These are phyloP conservation scores for Betta splendens DNA, from an alignment of 2,797 vertebrate genomes.

Conservation along the genomic window DNA sequence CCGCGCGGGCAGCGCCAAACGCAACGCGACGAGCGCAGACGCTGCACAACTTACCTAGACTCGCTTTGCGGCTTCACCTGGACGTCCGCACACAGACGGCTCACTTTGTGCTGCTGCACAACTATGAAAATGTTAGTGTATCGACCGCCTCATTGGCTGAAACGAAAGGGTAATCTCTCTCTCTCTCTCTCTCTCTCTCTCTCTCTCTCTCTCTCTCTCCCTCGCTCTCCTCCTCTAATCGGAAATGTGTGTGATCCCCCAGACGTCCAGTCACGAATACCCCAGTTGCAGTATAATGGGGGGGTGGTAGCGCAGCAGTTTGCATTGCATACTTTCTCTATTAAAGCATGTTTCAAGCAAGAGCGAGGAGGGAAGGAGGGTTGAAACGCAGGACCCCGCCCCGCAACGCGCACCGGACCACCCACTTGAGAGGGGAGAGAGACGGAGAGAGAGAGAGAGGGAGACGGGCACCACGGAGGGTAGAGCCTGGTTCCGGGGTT, in stretches of 20 bases:
- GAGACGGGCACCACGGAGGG: conserved; percentile 60
- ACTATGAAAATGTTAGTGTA: conserved; percentile 68
- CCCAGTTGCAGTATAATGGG: conserved; percentile 78
- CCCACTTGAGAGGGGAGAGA: conserved; percentile 61
- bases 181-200: conserved; percentile 37
- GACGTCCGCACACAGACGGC: conserved; percentile 62
- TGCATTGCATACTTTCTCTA: conserved; percentile 83
- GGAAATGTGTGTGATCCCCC: conserved; percentile 80
- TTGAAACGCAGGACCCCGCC: conserved; percentile 71
- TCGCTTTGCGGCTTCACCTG: conserved; percentile 67
- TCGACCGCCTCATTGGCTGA: conserved; percentile 73
- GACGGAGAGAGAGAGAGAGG: conserved; percentile 18
- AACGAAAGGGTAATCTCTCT: conserved; percentile 65
- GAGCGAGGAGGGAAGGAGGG: conserved; percentile 63
- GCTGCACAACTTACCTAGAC: conserved; percentile 66
- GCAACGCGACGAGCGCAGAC: conserved; percentile 18
- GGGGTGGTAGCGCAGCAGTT: conserved; percentile 74
- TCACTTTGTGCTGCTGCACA: conserved; percentile 69
- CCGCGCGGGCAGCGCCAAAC: conserved; percentile 44
- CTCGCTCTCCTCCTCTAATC: conserved; percentile 66
- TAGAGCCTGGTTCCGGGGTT: conserved; percentile 69
- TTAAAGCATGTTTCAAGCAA: conserved; percentile 81
- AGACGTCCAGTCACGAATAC: conserved; percentile 79
- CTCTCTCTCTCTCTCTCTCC: conserved; percentile 19
- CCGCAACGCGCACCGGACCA: conserved; percentile 69